phyloP scores from a whole-genome alignment of 2,797 vertebrate species.

The Gorsachius magnificus region DNA sequence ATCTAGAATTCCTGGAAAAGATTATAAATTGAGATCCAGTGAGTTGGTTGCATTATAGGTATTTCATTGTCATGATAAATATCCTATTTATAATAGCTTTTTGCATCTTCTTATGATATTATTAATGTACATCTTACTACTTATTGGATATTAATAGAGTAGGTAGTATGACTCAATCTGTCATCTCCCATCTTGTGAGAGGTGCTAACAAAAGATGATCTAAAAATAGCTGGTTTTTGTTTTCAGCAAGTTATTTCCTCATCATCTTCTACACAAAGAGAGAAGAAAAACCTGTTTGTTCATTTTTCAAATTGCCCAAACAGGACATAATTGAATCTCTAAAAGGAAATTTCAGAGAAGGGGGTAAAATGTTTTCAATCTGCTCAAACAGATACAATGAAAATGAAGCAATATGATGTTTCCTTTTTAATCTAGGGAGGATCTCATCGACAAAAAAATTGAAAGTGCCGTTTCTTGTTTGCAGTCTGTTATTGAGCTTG shows the following conservation, averaged over 20 bases:
- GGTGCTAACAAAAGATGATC: background rate
- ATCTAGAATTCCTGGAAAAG: background rate
- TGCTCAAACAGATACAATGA: background rate
- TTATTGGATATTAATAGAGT: background rate
- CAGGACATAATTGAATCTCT: background rate
- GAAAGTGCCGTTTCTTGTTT: constrained; percentile 92
- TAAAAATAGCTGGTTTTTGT: constrained; percentile 2
- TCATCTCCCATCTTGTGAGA: background rate
- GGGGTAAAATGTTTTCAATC: background rate
- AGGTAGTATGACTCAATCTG: background rate
- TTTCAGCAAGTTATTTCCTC: background rate
- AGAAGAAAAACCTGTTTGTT: background rate
- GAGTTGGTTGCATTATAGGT: background rate
- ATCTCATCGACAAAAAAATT: constrained; percentile 92
- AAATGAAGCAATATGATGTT: background rate
- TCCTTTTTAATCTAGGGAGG: constrained; percentile 80
- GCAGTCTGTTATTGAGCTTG: constrained; percentile 98
- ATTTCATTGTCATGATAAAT: background rate
- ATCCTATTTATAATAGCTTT: background rate
- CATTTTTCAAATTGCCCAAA: background rate
- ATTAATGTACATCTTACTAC: background rate
- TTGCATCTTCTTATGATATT: background rate
- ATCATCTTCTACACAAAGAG: background rate
- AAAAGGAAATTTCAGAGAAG: background rate
- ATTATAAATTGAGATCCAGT: background rate